Base-by-base conservation (phyloP, 1,140 invertebrate species). In the Zaprionus vittiger region DNA sequence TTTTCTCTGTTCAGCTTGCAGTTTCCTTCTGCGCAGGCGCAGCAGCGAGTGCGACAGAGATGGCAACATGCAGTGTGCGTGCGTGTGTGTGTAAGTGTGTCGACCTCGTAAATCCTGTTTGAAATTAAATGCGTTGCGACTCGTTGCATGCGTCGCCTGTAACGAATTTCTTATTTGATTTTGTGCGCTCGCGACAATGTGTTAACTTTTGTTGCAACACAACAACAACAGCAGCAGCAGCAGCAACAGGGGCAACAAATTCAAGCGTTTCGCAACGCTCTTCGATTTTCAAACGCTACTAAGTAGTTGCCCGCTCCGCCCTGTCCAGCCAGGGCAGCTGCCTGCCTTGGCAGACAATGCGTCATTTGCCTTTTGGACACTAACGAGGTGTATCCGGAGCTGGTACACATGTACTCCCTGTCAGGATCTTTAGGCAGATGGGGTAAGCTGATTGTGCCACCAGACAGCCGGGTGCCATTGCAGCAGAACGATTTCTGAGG, bases 101-200 rank as follows among this genome's bases (percentile, higher is more conserved):
- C 86, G 82, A 77, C 63, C 81, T 91, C 85, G 85, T 90, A 90
- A 90, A 90, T 90, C 85, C 85, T 82, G 85, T 90, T 90, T 82
- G 57, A 78, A 90, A 90, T 85, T 80, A 80, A 80, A 79, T 89
- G 78, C 80, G 62, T 72, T 71, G 68, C 62, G 54, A 47, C 38
- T 77, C 74, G 72, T 79, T 70, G 72, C 66, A 73, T 73, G 62
- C 59, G 69, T 55, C 61, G 64, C 22, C 72, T 90, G 85, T 79
- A 80, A 82, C 85, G 81, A 89, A 89, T 89, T 89, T 89, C 85
- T 89, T 89, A 89, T 89, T 89, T 89, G 85, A 89, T 89, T 90
- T 90, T 90, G 68, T 84, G 80, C 78, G 73, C 47, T 52, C 47
- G 41, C 41, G 79, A 82, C 85, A 84, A 84, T 90, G 81, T 89